Evolutionary conservation across 2,113 vertebrate species (phyloP), one percentile per base, ranked within the genome.

Genomic region (Aspidoscelis tigris): DNA sequence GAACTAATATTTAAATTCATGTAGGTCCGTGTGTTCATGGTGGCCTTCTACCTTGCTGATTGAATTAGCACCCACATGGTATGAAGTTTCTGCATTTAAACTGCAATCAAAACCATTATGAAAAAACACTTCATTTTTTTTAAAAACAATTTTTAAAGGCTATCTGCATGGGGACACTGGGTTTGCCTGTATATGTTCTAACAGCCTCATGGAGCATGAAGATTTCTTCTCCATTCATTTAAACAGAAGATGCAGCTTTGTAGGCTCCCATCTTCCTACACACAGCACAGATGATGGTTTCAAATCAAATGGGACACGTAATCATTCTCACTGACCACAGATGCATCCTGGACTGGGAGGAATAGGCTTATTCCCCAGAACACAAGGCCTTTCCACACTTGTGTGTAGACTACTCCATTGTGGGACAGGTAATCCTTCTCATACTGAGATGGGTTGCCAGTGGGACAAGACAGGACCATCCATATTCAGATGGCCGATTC

Each of bases 1-100:
- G 81, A 92, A 81, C 76, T 91, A 88, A 91, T 89, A 91, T 89
- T 90, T 88, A 90, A 92, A 92, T 90, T 90, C 84, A 84, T 71
- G 91, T 89, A 84, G 70, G 69, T 75, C 86, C 66, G 58, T 89
- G 89, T 24, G 12, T 71, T 75, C 73, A 88, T 78, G 39, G 39
- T 76, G 82, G 44, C 44, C 10, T 86, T 78, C 80, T 75, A 78
- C 11, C 50, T 78, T 89, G 80, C 82, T 83, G 43, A 90, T 76
- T 87, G 81, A 84, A 84, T 87, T 71, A 82, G 76, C 90, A 61
- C 79, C 73, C 88, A 70, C 80, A 64, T 39, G 70, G 43, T 76
- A 69, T 44, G 64, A 86, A 53, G 9, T 80, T 89, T 89, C 65
- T 55, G 1, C 41, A 70, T 21, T 33, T 73, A 66, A 66, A 66